phyloP scores from a whole-genome alignment of 1,140 invertebrate genomes.

The Drosophila bifasciata region DNA sequence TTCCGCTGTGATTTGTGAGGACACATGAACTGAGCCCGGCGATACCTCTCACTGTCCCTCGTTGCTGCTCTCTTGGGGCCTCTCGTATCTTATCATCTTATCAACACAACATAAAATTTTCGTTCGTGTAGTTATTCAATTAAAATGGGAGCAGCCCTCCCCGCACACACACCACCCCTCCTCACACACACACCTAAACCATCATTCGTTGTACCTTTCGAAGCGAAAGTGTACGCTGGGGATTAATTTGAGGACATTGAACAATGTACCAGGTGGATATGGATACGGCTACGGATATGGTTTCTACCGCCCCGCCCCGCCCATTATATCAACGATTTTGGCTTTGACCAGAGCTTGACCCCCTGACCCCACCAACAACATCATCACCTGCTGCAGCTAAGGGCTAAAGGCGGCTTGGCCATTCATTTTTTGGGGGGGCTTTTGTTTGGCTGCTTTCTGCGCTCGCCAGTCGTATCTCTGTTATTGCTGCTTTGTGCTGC shows the following conservation, averaged over 20 bases:
- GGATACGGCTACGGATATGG: too few relatives aligned
- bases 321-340: conserved; percentile 28
- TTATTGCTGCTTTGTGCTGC: conserved; percentile 46
- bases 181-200: conserved; percentile 7
- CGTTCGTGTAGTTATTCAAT: conserved; percentile 70
- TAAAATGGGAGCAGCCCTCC: conserved; percentile 54
- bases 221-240: conserved; percentile 62
- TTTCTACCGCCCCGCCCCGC: conserved; percentile 4
- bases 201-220: too few relatives aligned
- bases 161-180: conserved; percentile 14
- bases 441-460: conserved; percentile 71
- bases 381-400: conserved; percentile 24
- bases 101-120: conserved; percentile 53
- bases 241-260: conserved; percentile 59
- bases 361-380: neutral
- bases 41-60: neutral
- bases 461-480: conserved; percentile 54
- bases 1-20: conserved; percentile 10
- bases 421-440: conserved; percentile 62
- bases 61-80: conserved; percentile 16
- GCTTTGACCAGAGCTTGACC: conserved; percentile 28
- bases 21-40: neutral
- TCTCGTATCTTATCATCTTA: conserved; percentile 56
- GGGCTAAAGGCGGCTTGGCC: neutral
- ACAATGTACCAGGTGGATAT: conserved; percentile 8